Evolutionary conservation across 2,797 vertebrate genomes (phyloP), one percentile per base, ranked within the genome.

Genomic region (Cercopithecus petaurista): DNA sequence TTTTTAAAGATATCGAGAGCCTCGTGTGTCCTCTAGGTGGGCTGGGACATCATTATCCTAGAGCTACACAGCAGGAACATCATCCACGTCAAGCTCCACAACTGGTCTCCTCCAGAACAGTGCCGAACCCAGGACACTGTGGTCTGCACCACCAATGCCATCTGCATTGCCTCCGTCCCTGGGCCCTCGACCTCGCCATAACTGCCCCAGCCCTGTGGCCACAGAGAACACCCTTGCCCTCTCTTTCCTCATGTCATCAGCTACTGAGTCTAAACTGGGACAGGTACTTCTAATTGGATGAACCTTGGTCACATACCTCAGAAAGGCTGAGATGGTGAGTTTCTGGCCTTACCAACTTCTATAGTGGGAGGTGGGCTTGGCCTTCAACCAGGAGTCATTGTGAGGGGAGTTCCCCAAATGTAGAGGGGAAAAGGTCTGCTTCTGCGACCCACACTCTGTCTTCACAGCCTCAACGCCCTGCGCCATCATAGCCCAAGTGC

Each of bases 111-210:
- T 67, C 26, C 30, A 28, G 21, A 19, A 57, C 0, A 6, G 7
- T 2, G 5, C 43, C 28, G 28, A n/a, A 4, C 43, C 0, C 43
- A 7, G 57, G 30, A 30, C 0, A 0, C n/a, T 15, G 52, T 21
- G 33, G 22, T 8, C 79, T 17, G 52, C 12, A 13, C 19, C 14
- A 2, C 24, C 36, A 6, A 1, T 0, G 8, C 33, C 28, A 1
- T 10, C 24, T 5, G 33, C 19, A 6, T 8, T 0, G 0, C 52
- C 39, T 57, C 24, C 46, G 55, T 9, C 73, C 81, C 30, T 1
- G 39, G 11, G 11, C 11, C 4, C 19, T 41, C 4, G 0, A 17
- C 33, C 28, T 50, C 7, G 43, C 17, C 2, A 12, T 24, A 26
- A 3, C n/a, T 67, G 13, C 77, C 52, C 82, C 50, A 39, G 43